Percentiles rank a stretch among this genome's conserved stretches.
phyloP scores from a whole-genome alignment of 1,140 invertebrate genomes.

The Sweltsa coloradensis region DNA sequence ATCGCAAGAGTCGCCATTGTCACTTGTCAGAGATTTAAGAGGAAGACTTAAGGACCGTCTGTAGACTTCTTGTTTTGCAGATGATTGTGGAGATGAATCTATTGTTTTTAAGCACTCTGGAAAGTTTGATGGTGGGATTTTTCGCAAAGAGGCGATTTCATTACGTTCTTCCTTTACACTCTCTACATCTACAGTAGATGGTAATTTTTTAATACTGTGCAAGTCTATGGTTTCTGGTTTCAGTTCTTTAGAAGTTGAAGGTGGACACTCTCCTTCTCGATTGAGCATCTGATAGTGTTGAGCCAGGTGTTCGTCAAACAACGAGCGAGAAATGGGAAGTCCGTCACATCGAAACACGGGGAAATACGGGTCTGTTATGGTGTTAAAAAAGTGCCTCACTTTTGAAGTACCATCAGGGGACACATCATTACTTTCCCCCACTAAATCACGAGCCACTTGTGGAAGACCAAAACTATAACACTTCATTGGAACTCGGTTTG shows the following conservation, averaged over 20 bases:
- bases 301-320: constrained; percentile 55
- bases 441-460: constrained; percentile 26
- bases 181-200: neutral
- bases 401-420: neutral
- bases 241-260: no score
- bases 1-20: constrained; percentile 26
- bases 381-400: constrained; percentile 35
- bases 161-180: neutral
- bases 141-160: neutral
- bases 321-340: constrained; percentile 50
- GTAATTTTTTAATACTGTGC: neutral
- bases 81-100: no score
- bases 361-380: constrained; percentile 63
- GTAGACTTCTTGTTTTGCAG: constrained; percentile 35
- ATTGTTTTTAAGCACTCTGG: neutral
- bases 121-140: neutral
- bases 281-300: constrained; percentile 35
- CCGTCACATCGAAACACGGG: constrained; percentile 62
- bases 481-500: constrained; percentile 20
- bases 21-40: constrained; percentile 47
- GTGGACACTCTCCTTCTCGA: no score
- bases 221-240: neutral
- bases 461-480: constrained; percentile 32
- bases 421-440: constrained; percentile 15
- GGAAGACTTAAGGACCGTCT: constrained; percentile 51